A percentile compares a stretch with the other conserved stretches of the same genome.
phyloP scores from a whole-genome alignment of 2,113 vertebrate genomes.

The Amia ocellicauda region DNA sequence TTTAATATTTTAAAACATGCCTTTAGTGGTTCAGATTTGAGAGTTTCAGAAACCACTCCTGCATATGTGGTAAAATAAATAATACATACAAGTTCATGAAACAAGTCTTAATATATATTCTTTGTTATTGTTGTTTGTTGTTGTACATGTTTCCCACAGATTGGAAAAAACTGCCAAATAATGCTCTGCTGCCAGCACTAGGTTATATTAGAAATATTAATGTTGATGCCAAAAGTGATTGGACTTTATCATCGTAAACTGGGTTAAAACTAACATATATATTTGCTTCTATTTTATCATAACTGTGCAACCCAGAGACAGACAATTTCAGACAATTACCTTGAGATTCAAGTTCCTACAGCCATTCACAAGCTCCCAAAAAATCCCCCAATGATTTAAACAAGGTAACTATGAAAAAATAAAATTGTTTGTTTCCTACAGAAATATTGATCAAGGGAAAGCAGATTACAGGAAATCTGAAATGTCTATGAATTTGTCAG shows the following conservation, averaged over 20 bases:
- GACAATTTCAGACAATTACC: constrained; percentile 46
- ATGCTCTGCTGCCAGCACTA: too few species aligned
- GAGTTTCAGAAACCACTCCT: too few species aligned
- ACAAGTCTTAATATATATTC: too few species aligned
- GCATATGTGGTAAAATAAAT: too few species aligned
- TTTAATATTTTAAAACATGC: too few species aligned
- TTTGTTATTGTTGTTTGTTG: too few species aligned
- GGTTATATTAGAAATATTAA: too few species aligned
- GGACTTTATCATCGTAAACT: constrained; percentile 28
- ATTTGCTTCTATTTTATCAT: constrained; percentile 68
- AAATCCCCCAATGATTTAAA: constrained; percentile 63
- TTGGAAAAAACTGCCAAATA: too few species aligned
- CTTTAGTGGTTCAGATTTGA: too few species aligned
- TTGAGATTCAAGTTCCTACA: constrained; percentile 43
- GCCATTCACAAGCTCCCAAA: constrained; percentile 51
- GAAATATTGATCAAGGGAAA: constrained; percentile 49
- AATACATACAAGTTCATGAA: too few species aligned
- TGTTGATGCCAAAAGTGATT: too few species aligned
- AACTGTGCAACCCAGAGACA: constrained; percentile 54
- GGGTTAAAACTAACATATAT: constrained; percentile 55
- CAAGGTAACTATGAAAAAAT: constrained; percentile 71
- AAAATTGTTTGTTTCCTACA: constrained; percentile 68
- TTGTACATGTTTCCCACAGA: too few species aligned
- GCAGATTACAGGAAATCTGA: constrained; percentile 69
- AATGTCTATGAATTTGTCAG: constrained; percentile 57